Percentiles rank a stretch among this genome's conserved stretches.
phyloP scores from a whole-genome alignment of 2,888 invertebrate species.

The Alitta virens region DNA sequence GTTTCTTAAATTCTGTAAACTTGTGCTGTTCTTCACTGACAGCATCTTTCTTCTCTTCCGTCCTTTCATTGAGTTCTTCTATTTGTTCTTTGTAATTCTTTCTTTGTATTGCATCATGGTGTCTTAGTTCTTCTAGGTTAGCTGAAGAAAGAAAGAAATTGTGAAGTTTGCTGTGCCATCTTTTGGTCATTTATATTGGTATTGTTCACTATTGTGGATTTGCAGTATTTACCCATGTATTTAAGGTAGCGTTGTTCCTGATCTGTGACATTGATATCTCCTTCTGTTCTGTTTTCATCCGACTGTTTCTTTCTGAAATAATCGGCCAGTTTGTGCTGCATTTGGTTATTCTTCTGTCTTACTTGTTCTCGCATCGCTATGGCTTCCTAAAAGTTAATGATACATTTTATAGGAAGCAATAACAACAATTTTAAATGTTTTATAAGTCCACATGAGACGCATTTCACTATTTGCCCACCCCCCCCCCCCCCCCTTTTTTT shows the following conservation, averaged over 20 bases:
- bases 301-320: constrained; percentile 55
- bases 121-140: constrained; percentile 50
- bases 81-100: constrained; percentile 44
- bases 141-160: constrained; percentile 33
- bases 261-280: constrained; percentile 54
- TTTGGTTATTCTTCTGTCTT: constrained; percentile 48
- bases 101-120: constrained; percentile 41
- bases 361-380: constrained; percentile 48
- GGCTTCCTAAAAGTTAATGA: constrained; percentile 33
- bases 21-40: constrained; percentile 50
- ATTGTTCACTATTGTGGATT: too few relatives aligned
- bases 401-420: not conserved
- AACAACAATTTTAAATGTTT: too few relatives aligned
- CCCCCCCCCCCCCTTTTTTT: not conserved
- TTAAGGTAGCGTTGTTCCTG: constrained; percentile 56
- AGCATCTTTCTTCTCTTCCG: constrained; percentile 45
- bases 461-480: too few relatives aligned
- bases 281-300: constrained; percentile 47
- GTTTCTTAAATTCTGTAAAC: constrained; percentile 52
- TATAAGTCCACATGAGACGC: too few relatives aligned
- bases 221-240: constrained; percentile 41
- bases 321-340: constrained; percentile 56
- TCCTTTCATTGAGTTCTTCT: constrained; percentile 46
- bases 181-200: too few relatives aligned
- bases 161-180: too few relatives aligned